Percentiles rank a stretch among this genome's conserved stretches.
Evolutionary conservation across 2,888 invertebrate species (phyloP).

Genomic region (Adelphocoris suturalis): DNA sequence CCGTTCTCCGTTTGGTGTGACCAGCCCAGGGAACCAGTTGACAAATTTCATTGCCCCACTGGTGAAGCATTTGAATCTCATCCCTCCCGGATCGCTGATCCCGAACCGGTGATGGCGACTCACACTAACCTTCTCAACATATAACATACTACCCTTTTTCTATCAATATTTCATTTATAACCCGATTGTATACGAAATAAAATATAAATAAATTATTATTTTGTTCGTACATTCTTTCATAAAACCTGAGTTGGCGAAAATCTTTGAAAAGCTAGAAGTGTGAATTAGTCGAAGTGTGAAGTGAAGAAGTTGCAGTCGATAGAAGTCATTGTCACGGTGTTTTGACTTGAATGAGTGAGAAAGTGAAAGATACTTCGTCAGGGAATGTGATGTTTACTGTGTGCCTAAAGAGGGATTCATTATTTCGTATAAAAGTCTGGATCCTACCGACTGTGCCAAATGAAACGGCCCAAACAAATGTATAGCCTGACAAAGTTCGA

Average conservation of each 20-base stretch:
- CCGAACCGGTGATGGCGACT: constrained; percentile 60
- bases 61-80: constrained; percentile 38
- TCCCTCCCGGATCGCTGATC: constrained; percentile 9
- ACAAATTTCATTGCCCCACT: constrained; percentile 37
- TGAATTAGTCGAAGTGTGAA: too few relatives aligned
- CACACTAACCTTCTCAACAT: background rate
- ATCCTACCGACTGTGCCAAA: too few relatives aligned
- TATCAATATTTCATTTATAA: constrained; percentile 39
- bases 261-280: too few relatives aligned
- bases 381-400: too few relatives aligned
- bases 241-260: background rate
- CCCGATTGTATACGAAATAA: constrained; percentile 48
- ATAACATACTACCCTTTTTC: constrained; percentile 9
- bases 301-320: too few relatives aligned
- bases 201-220: constrained; percentile 30
- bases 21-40: constrained; percentile 5
- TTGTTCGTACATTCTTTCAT: background rate
- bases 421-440: too few relatives aligned
- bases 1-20: constrained; percentile 35
- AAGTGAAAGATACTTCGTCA: too few relatives aligned
- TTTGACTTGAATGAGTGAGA: too few relatives aligned
- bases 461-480: too few relatives aligned
- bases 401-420: too few relatives aligned
- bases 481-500: too few relatives aligned
- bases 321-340: too few relatives aligned